Percentiles rank a stretch among this genome's conserved stretches.
Conservation (phyloP, 2,797 vertebrate species). For the Poeciliopsis gracilis region DNA sequence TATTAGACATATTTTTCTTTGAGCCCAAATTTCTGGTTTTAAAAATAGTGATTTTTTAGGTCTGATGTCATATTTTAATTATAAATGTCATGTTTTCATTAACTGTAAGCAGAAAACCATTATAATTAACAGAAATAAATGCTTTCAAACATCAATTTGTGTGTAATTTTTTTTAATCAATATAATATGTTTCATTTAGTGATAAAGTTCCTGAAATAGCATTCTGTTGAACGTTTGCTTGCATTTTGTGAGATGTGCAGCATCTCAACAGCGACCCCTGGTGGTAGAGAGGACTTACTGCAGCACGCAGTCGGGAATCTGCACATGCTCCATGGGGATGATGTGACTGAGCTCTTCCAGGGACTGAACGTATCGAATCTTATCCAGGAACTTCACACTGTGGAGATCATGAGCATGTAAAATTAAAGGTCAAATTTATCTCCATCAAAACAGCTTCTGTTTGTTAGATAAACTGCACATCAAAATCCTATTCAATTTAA, state of each 20-base stretch:
- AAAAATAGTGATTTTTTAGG: background rate
- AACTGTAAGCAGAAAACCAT: background rate
- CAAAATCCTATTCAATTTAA: background rate
- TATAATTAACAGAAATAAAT: background rate
- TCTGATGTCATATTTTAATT: background rate
- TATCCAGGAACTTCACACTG: slow-evolving; percentile 96
- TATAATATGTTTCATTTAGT: background rate
- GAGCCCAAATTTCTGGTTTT: background rate
- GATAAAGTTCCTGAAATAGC: background rate
- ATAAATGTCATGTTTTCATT: background rate
- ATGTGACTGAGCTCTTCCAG: slow-evolving; percentile 90
- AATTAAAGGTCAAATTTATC: background rate
- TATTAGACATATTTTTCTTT: background rate
- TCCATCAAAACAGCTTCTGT: background rate
- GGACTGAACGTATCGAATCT: slow-evolving; percentile 94
- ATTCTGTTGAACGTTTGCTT: background rate
- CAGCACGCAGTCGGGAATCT: slow-evolving; percentile 93
- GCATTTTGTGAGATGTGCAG: background rate
- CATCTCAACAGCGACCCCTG: slow-evolving; percentile 43
- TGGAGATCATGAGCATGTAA: background rate
- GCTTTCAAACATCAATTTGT: background rate
- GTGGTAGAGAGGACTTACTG: slow-evolving; percentile 86
- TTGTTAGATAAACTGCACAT: background rate
- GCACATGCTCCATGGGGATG: slow-evolving; percentile 96
- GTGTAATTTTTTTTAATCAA: background rate